Base-by-base conservation (phyloP, 37 sponge, comb jelly and placozoan species). In the Diacarnus erythraeanus region DNA sequence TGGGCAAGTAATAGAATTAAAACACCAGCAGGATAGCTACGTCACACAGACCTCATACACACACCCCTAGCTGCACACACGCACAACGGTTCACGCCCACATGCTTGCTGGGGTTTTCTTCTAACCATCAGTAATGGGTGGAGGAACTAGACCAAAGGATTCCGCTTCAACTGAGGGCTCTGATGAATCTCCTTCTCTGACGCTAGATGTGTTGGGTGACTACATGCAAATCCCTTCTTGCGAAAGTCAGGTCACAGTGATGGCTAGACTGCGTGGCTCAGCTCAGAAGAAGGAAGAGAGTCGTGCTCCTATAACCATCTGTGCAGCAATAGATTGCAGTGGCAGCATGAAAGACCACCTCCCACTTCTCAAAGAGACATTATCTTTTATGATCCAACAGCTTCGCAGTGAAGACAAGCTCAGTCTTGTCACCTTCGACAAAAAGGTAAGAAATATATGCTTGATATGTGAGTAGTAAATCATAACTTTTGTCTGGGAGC, bases 261-360 rank as follows among this genome's bases (percentile, higher is more conserved):
- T 94, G 86, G 89, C 86, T 5, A 69, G 77, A 29, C 30, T 94
- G 61, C 80, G 59, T 34, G 95, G 92, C 30, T 10, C 41, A 18
- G 9, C 70, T 18, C 75, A 79, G 44, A 23, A 60, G n/a, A 84
- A 78, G 64, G 93, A 93, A 39, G 86, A 86, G 12, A 71, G 78
- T 64, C 84, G 97, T 23, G 94, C 94, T 17, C 92, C 97, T 0
- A 80, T 96, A 63, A 90, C 94, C 25, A 87, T 96, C 68, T 93
- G 94, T 65, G 97, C 97, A 23, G 94, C 93, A 27, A 96, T 96
- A 12, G 97, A 96, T 69, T 72, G 95, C 67, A 94, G 97, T 77
- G 94, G 86, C 8, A 96, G 97, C 83, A 96, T 96, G 97, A 90
- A 90, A 57, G 78, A 84, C 26, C 86, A 96, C 71, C 79, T 96